These are phyloP conservation scores for Aramus guarauna DNA, from an alignment of 2,113 vertebrate species.

Conservation along the genomic window DNA sequence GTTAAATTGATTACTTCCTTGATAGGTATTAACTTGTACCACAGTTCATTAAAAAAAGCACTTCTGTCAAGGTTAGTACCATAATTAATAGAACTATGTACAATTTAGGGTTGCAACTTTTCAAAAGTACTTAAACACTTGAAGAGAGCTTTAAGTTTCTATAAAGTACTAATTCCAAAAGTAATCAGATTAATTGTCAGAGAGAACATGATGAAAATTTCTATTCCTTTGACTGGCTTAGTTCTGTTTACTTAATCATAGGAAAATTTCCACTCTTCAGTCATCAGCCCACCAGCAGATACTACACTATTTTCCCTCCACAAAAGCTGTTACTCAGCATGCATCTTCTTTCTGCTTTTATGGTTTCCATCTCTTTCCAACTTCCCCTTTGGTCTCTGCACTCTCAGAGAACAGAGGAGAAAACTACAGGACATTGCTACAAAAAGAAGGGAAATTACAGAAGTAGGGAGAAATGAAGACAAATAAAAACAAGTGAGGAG, in stretches of 20 bases:
- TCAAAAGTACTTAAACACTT: neutral
- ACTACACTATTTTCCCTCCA: neutral
- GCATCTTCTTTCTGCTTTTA: neutral
- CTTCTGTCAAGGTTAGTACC: neutral
- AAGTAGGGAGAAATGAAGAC: neutral
- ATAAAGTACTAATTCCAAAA: neutral
- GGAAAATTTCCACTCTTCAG: neutral
- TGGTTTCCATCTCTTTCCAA: neutral
- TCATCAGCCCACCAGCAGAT: neutral
- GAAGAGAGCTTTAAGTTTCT: neutral
- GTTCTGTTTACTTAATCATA: neutral
- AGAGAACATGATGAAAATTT: neutral
- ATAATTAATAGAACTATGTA: neutral
- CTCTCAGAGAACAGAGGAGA: neutral
- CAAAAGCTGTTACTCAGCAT: neutral
- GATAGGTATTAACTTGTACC: neutral
- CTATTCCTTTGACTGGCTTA: neutral
- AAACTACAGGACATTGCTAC: neutral
- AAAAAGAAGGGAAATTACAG: neutral
- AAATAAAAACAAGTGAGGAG: neutral
- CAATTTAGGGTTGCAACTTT: neutral
- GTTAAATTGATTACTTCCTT: neutral
- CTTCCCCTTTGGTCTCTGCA: neutral
- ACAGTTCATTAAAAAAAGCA: neutral
- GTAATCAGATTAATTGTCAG: neutral